Conservation (phyloP, 2,797 vertebrate species). For the Alectoris magna region DNA sequence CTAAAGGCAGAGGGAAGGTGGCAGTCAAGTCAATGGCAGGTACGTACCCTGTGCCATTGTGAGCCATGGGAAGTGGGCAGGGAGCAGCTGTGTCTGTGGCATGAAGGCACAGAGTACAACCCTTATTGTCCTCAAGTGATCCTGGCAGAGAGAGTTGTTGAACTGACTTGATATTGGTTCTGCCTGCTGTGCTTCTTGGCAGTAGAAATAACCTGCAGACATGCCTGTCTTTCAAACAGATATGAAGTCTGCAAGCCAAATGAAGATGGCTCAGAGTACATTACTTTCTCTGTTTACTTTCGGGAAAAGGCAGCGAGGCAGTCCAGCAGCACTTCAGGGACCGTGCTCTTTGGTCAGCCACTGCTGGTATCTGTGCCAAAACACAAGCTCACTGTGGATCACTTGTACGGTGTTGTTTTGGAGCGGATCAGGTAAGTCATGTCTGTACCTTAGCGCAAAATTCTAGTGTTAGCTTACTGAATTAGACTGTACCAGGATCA, state of each 20-base stretch:
- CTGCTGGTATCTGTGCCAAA: conserved; percentile 90
- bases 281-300: conserved; percentile 94
- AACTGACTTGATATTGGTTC: background rate
- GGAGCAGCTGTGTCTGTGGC: background rate
- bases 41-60: background rate
- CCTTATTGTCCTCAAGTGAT: background rate
- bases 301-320: conserved; percentile 91
- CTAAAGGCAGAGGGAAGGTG: background rate
- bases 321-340: conserved; percentile 84
- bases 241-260: conserved; percentile 85
- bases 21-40: rapidly evolving
- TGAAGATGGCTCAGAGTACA: conserved; percentile 82
- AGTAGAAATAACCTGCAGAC: background rate
- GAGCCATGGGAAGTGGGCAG: background rate
- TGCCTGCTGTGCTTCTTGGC: background rate
- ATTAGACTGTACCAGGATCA: background rate
- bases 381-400: conserved; percentile 88
- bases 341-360: conserved; percentile 92
- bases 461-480: rapidly evolving
- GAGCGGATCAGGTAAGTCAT: conserved; percentile 90
- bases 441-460: background rate
- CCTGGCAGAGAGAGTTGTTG: background rate
- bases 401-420: conserved; percentile 88
- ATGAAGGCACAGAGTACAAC: background rate
- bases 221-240: conserved; percentile 77